Percentiles rank a stretch among this genome's conserved stretches.
Conservation (phyloP, 1,140 invertebrate genomes). For the Atta texana region DNA sequence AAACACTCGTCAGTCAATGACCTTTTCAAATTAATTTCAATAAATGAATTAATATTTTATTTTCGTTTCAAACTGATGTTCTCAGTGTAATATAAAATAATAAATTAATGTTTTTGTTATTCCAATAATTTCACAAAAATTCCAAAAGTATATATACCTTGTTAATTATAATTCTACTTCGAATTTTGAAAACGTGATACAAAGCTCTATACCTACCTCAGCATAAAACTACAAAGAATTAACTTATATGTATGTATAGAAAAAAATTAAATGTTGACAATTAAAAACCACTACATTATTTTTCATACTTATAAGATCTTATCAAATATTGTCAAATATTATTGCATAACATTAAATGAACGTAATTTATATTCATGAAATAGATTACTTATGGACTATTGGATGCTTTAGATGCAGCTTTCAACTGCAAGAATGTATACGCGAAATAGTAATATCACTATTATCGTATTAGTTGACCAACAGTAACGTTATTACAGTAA, state of each 20-base stretch:
- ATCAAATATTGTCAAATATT: too few species aligned
- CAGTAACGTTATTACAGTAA: slow-evolving; percentile 19
- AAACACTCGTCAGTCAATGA: not conserved
- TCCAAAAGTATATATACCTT: not conserved
- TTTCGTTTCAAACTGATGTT: not conserved
- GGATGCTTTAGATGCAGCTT: too few species aligned
- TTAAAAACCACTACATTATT: not conserved
- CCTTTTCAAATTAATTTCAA: not conserved
- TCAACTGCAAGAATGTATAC: not conserved
- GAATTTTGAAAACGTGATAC: not conserved
- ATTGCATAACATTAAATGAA: not conserved
- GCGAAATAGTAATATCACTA: not conserved
- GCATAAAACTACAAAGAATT: not conserved
- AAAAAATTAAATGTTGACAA: not conserved
- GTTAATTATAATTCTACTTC: not conserved
- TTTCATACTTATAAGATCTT: not conserved
- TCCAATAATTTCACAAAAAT: not conserved
- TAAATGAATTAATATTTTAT: not conserved
- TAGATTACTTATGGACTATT: not conserved
- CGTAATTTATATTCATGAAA: not conserved
- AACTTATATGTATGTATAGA: not conserved
- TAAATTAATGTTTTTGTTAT: not conserved
- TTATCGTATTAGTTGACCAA: slow-evolving; percentile 22
- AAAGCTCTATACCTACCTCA: not conserved
- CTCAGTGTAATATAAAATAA: not conserved